Conservation (phyloP, 1,140 invertebrate genomes). For the Monomorium pharaonis region DNA sequence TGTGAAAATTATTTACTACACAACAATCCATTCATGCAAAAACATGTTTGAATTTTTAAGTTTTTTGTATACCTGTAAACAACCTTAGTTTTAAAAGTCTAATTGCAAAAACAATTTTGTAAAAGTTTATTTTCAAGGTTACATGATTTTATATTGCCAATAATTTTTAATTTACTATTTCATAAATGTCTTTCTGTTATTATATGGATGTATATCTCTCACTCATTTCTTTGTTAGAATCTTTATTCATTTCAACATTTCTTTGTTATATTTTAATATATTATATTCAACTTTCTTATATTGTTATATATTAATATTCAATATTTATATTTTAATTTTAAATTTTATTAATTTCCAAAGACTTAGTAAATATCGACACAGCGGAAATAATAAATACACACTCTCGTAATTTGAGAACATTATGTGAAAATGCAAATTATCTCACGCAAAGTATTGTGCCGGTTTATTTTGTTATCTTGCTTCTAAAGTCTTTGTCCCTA, state of each 20-base stretch:
- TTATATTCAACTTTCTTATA: background rate
- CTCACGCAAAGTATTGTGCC: background rate
- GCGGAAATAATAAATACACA: background rate
- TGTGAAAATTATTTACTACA: background rate
- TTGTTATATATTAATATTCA: background rate
- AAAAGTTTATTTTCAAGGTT: background rate
- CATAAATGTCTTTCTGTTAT: background rate
- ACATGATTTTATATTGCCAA: background rate
- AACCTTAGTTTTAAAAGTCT: background rate
- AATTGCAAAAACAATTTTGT: background rate
- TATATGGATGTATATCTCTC: background rate
- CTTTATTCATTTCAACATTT: too few species aligned
- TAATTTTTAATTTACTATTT: background rate
- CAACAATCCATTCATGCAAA: background rate
- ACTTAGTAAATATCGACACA: background rate
- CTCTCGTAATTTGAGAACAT: background rate
- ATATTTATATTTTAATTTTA: background rate
- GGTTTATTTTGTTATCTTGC: slow-evolving; percentile 27
- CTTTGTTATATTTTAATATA: background rate
- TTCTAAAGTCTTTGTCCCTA: background rate
- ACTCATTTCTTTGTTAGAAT: too few species aligned
- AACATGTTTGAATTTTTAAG: background rate
- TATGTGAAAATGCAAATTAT: background rate
- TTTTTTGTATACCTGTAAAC: background rate
- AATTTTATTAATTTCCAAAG: background rate